Percentiles rank a stretch among this genome's conserved stretches.
These are phyloP conservation scores for Eretmochelys imbricata DNA, from an alignment of 2,113 vertebrate species.

Conservation along the genomic window DNA sequence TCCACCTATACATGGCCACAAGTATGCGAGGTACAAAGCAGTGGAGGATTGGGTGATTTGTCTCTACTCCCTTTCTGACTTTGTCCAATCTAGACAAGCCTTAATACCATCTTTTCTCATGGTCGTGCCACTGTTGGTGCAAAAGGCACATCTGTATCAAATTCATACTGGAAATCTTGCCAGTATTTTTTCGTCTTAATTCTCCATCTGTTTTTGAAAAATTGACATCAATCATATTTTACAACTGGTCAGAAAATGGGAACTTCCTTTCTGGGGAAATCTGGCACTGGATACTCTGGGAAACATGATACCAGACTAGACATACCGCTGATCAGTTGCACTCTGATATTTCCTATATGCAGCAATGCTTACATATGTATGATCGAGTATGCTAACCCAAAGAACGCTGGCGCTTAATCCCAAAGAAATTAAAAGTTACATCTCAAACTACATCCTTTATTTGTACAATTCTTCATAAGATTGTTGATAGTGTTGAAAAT, in stretches of 20 bases:
- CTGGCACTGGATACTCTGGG: neutral
- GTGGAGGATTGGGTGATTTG: neutral
- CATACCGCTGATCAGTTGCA: neutral
- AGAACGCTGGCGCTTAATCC: neutral
- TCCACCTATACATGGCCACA: neutral
- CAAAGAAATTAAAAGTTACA: neutral
- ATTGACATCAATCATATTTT: neutral
- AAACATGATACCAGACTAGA: neutral
- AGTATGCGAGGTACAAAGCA: neutral
- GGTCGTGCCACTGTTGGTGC: neutral
- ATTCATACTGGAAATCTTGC: neutral
- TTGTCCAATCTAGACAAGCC: neutral
- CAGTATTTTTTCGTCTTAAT: neutral
- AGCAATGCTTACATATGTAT: neutral
- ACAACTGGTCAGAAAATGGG: neutral
- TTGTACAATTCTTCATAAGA: neutral
- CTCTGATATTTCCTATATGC: neutral
- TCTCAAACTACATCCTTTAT: neutral
- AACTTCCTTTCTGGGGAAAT: neutral
- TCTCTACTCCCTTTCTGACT: neutral
- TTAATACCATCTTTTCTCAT: neutral
- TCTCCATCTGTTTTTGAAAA: neutral
- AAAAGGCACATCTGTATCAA: neutral
- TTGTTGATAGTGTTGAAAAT: neutral
- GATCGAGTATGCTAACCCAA: neutral